Base-by-base conservation (phyloP, 2,797 vertebrate species). In the Chaetophractus vellerosus region DNA sequence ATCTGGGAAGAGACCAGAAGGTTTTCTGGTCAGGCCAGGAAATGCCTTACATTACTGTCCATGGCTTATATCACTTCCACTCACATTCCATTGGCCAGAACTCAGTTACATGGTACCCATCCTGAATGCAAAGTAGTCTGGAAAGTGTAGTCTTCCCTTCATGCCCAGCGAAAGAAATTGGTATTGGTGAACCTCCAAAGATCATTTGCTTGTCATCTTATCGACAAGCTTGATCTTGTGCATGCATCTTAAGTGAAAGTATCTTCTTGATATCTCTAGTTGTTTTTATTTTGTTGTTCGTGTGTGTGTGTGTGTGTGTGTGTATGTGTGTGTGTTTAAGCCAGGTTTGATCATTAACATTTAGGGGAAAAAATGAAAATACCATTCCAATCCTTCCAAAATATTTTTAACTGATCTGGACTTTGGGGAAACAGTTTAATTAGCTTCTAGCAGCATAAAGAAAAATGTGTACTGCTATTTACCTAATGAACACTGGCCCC, bases 321-420 rank as follows among this genome's bases (percentile, higher is more conserved):
- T 38, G 38, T 38, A 6, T 38, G 38, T 38, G 38, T 6, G 38
- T 6, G 38, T 6, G 6, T 50, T 5, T 9, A 76, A 50, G 31
- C 41, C 36, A 80, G 48, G 88, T 24, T 41, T 71, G 31, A 87
- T 68, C 57, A 45, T 72, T 87, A 76, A 18, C 63, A 94, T 68
- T 89, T 90, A 19, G 79, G 10, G 23, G 52, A 57, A 88, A 91
- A 91, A 82, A 72, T 91, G 76, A 79, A 69, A 96, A 91, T 23
- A 18, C 9, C 6, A 61, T 86, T 63, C 55, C 23, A 92, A 26
- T 66, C 19, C 33, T 96, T 82, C 48, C 48, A 93, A 75, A 86
- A 2, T 38, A 69, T 93, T 95, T 91, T 76, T 33, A 86, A 94
- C 45, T 88, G 31, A 82, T 85, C 23, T 75, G 38, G 71, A 81